Evolutionary conservation across 1,140 invertebrate genomes (phyloP).

Genomic region (Platorchestia sp.): DNA sequence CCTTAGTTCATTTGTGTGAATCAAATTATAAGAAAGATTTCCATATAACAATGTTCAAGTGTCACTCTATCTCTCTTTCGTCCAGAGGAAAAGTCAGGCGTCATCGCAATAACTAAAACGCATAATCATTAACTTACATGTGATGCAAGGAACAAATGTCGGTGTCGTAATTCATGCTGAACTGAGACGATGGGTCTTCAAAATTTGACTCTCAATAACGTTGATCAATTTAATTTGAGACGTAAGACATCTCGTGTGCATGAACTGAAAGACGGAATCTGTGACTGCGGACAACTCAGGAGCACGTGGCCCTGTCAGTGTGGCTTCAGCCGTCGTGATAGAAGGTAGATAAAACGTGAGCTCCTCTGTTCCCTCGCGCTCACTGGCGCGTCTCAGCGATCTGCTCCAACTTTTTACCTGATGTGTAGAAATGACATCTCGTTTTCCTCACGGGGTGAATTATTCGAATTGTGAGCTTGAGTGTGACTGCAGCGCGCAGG

Average conservation of each 20-base stretch:
- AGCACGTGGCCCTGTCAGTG: not conserved
- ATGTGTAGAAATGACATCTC: not conserved
- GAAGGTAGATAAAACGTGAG: not conserved
- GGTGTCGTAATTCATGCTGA: not conserved
- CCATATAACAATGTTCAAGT: no score
- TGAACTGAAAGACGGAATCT: not conserved
- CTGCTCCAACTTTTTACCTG: not conserved
- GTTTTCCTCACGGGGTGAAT: not conserved
- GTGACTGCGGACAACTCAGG: not conserved
- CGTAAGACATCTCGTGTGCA: not conserved
- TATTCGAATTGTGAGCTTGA: not conserved
- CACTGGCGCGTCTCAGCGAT: not conserved
- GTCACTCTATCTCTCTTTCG: no score
- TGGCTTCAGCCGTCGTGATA: conserved; percentile 39
- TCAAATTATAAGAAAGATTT: no score
- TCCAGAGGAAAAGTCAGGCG: not conserved
- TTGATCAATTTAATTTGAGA: not conserved
- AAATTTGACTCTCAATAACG: not conserved
- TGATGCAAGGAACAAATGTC: not conserved
- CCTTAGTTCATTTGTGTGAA: no score
- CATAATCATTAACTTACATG: not conserved
- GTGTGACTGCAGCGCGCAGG: not conserved
- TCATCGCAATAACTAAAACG: not conserved
- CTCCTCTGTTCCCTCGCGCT: not conserved
- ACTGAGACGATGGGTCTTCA: not conserved